Evolutionary conservation across 2,797 vertebrate genomes (phyloP).

Genomic region (Craterocephalus amniculus): DNA sequence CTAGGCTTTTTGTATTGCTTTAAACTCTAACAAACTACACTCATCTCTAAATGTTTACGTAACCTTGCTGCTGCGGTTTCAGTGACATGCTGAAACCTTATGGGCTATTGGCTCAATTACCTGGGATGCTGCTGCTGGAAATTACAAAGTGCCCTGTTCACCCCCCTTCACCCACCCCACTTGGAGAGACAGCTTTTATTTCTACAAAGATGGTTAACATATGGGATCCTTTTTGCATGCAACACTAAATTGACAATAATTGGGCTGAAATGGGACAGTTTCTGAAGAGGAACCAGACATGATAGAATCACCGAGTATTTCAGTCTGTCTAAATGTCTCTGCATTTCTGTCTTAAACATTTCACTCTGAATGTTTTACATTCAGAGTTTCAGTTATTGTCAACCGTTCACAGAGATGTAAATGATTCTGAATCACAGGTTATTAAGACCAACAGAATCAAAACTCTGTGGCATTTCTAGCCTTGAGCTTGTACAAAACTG

Average conservation of each 20-base stretch:
- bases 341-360: background rate
- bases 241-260: conserved; percentile 63
- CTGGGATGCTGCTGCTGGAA: conserved; percentile 43
- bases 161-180: conserved; percentile 16
- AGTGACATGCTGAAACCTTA: conserved; percentile 59
- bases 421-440: conserved; percentile 30
- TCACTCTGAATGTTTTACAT: conserved; percentile 1
- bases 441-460: conserved; percentile 37
- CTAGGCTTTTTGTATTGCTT: conserved; percentile 18
- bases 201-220: conserved; percentile 59
- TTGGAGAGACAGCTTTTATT: conserved; percentile 37
- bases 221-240: conserved; percentile 58
- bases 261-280: conserved; percentile 52
- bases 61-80: conserved; percentile 38
- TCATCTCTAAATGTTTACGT: conserved; percentile 47
- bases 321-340: conserved; percentile 3
- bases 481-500: conserved; percentile 38
- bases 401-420: conserved; percentile 11
- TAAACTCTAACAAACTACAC: conserved; percentile 22
- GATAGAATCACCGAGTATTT: conserved; percentile 39
- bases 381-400: conserved; percentile 11
- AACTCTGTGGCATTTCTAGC: conserved; percentile 29
- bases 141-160: conserved; percentile 59
- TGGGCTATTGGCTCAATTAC: conserved; percentile 60
- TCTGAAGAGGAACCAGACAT: conserved; percentile 36